Base-by-base conservation (phyloP, 1,140 invertebrate genomes). In the Aphelenchoides besseyi region DNA sequence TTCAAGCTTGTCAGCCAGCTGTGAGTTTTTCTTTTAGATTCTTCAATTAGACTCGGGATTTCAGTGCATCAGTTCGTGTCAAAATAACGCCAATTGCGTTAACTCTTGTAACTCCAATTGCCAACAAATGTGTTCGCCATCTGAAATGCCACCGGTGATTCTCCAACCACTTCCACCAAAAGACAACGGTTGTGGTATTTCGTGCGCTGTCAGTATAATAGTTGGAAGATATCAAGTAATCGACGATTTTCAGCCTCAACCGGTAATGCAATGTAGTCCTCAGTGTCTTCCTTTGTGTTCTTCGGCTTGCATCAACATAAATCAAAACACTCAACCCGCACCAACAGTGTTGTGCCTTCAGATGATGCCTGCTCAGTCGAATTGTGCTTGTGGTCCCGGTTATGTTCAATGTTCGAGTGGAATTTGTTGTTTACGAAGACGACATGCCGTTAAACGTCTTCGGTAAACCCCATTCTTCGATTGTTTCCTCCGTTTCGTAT, bases 351-450 rank as follows among this genome's bases (percentile, higher is more conserved):
- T 78, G 66, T 78, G 76, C 66, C 5, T 59, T 33, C 55, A 59
- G 23, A 8, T 59, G 18, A 23, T 59, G 55, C 69, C 69, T n/a
- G 72, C 55, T 53, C 37, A 37, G 18, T 48, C 54, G 26, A 37
- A 30, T 0, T 78, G 76, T 61, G 71, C 77, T n/a, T 78, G 76
- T 59, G 72, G 72, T 29, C 66, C 68, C 30, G 76, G 76, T 53
- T 78, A 78, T 53, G 69, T 74, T n/a, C 76, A 78, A 59, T 74
- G 73, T 59, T 71, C 64, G 63, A 62, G 73, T 62, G 76, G 76
- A 41, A 74, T 78, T 28, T 78, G 76, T 69, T 78, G 76, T 64
- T 66, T 78, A 29, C 68, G 76, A 30, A 73, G 70, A 53, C 33
- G 76, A 35, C 76, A 78, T 62, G 55, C 18, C 5, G 18, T 59